Evolutionary conservation across 2,888 invertebrate species (phyloP).

Genomic region (Luffia ferchaultella): DNA sequence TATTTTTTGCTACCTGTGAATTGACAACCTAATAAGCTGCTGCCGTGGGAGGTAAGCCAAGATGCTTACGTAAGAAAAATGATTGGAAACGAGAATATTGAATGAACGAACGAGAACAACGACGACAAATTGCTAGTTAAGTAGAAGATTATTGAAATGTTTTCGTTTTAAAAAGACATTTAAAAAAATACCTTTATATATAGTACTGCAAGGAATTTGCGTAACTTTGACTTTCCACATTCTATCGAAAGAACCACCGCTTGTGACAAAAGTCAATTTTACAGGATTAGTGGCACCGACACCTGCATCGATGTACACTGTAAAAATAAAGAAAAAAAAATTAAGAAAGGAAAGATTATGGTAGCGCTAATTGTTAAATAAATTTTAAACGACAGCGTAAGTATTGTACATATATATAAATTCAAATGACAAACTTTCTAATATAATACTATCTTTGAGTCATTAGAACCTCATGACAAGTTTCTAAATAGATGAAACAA

Average conservation of each 20-base stretch:
- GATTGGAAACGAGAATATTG: conserved; percentile 10
- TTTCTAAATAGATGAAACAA: too few relatives aligned
- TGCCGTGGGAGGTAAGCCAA: too few relatives aligned
- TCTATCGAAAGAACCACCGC: conserved; percentile 75
- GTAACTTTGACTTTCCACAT: conserved; percentile 83
- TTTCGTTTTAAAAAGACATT: not conserved
- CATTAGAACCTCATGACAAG: too few relatives aligned
- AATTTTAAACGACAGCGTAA: not conserved
- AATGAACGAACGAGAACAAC: not conserved
- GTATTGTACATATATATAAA: conserved; percentile 4
- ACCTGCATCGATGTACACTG: conserved; percentile 88
- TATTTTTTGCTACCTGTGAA: too few relatives aligned
- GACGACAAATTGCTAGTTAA: not conserved
- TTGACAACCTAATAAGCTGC: too few relatives aligned
- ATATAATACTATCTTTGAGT: too few relatives aligned
- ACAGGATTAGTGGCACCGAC: conserved; percentile 78
- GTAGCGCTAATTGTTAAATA: not conserved
- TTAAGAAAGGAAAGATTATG: too few relatives aligned
- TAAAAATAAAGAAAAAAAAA: too few relatives aligned
- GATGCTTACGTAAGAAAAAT: too few relatives aligned
- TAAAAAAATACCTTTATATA: conserved; percentile 67
- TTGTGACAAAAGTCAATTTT: conserved; percentile 82
- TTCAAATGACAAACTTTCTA: too few relatives aligned
- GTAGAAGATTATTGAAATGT: not conserved
- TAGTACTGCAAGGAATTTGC: conserved; percentile 80